phyloP scores from a whole-genome alignment of 2,113 vertebrate genomes.

The Sigmodon hispidus region DNA sequence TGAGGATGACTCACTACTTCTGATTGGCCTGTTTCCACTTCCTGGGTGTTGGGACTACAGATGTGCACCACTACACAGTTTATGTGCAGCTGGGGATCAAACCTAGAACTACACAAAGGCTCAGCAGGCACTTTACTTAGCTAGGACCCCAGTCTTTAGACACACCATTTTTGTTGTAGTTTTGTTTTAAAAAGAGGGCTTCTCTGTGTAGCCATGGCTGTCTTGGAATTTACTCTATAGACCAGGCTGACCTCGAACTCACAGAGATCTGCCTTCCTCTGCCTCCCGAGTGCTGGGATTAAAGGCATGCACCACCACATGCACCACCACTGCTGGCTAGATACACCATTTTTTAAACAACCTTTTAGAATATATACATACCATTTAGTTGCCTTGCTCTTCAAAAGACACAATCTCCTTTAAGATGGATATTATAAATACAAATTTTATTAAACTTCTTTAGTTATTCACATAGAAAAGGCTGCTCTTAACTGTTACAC shows the following conservation, averaged over 20 bases:
- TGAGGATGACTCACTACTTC: neutral
- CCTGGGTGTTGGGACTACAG: neutral
- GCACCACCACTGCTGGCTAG: neutral
- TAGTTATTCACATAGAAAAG: slow-evolving; percentile 64
- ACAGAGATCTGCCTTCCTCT: neutral
- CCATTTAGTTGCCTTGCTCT: neutral
- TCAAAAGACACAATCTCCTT: slow-evolving; percentile 37
- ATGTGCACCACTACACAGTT: neutral
- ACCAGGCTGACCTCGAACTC: neutral
- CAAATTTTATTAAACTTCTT: slow-evolving; percentile 64
- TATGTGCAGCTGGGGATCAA: neutral
- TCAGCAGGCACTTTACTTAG: neutral
- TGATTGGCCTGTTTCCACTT: neutral
- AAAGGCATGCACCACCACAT: neutral
- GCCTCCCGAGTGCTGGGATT: neutral
- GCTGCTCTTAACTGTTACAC: slow-evolving; percentile 23
- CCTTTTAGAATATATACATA: neutral
- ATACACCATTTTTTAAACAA: neutral
- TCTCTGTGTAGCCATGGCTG: neutral
- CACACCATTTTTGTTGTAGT: neutral
- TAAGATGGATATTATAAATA: slow-evolving; percentile 62
- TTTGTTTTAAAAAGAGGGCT: neutral
- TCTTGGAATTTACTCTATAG: neutral
- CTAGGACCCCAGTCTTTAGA: neutral
- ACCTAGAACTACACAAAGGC: neutral